phyloP scores from a whole-genome alignment of 2,113 vertebrate genomes.

The Tychaedon coryphoeus region DNA sequence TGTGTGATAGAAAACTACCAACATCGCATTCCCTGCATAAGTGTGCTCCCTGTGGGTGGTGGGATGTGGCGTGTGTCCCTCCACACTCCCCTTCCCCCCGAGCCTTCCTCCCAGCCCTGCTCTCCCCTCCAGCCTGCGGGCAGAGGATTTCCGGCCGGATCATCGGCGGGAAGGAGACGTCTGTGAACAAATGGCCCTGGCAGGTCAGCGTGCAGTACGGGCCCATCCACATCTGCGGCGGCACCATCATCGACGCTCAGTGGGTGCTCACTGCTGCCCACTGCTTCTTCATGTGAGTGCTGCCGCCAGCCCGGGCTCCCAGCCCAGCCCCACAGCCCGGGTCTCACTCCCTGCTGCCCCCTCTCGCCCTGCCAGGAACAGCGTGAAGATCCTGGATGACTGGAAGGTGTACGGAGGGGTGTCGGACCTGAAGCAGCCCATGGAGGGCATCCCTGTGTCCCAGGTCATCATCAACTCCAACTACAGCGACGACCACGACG shows the following conservation, averaged over 20 bases:
- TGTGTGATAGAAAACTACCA: background rate
- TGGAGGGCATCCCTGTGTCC: slow-evolving; percentile 60
- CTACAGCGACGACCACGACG: slow-evolving; percentile 74
- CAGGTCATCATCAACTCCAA: slow-evolving; percentile 82
- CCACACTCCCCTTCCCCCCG: accelerated
- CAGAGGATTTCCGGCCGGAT: slow-evolving; percentile 77
- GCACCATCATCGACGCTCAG: slow-evolving; percentile 80
- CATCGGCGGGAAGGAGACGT: slow-evolving; percentile 80
- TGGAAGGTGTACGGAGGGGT: slow-evolving; percentile 83
- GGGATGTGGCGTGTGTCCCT: accelerated
- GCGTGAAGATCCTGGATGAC: slow-evolving; percentile 24
- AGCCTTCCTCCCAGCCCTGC: background rate
- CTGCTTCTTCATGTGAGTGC: slow-evolving; percentile 88
- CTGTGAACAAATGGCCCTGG: slow-evolving; percentile 87
- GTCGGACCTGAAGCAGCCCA: slow-evolving; percentile 68
- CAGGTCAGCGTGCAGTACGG: slow-evolving; percentile 85
- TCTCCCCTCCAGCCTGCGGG: slow-evolving; percentile 82
- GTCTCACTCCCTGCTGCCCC: background rate
- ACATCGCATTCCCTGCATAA: background rate
- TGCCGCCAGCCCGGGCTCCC: background rate
- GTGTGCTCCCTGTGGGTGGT: accelerated
- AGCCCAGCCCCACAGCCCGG: accelerated
- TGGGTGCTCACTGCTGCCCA: slow-evolving; percentile 89
- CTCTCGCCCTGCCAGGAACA: slow-evolving; percentile 12
- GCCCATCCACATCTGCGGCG: slow-evolving; percentile 83